Evolutionary conservation across 2,888 invertebrate species (phyloP).

Genomic region (Tenthredo notha): DNA sequence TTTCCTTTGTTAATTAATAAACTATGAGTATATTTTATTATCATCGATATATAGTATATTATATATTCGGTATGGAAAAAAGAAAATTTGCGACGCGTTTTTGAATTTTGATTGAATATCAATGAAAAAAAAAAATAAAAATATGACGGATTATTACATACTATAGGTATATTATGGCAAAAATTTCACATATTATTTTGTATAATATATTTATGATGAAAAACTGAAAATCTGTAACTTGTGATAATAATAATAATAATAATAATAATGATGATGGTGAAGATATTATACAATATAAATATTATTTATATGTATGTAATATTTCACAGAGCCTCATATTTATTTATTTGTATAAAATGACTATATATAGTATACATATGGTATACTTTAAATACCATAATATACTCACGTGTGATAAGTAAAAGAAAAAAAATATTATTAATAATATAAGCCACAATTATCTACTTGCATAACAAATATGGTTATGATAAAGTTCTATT

Average conservation of each 20-base stretch:
- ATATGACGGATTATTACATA: neutral
- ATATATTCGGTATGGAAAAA: neutral
- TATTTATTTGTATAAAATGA: neutral
- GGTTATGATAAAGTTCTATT: neutral
- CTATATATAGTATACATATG: neutral
- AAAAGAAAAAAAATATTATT: neutral
- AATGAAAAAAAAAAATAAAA: neutral
- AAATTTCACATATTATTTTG: neutral
- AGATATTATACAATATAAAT: neutral
- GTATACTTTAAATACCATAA: neutral
- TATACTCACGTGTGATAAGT: neutral
- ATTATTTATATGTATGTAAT: neutral
- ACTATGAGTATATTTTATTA: neutral
- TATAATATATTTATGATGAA: neutral
- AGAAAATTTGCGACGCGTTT: neutral
- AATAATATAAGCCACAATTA: neutral
- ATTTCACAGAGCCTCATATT: neutral
- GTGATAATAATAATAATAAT: constrained; percentile 28
- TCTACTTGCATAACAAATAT: neutral
- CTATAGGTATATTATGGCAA: no score
- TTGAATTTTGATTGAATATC: neutral
- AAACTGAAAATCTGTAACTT: constrained; percentile 8
- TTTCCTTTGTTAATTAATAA: neutral
- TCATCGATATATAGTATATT: neutral
- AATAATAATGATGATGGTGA: constrained; percentile 34